phyloP scores from a whole-genome alignment of 2,888 invertebrate species.

The Neoitamus cyanurus region DNA sequence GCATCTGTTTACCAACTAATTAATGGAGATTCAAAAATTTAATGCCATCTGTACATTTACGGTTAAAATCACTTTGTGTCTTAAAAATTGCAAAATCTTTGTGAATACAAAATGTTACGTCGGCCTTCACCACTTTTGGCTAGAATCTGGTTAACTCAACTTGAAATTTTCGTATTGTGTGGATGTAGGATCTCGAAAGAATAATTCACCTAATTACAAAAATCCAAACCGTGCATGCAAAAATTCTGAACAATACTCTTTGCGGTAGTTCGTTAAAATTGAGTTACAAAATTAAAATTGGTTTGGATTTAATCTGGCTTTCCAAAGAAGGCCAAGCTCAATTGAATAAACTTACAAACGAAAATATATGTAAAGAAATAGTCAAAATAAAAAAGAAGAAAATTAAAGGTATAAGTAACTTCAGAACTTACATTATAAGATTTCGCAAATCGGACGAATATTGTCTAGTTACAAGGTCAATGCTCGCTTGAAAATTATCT shows the following conservation, averaged over 20 bases:
- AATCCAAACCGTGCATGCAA: neutral
- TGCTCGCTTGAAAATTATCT: conserved; percentile 87
- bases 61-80: neutral
- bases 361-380: neutral
- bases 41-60: neutral
- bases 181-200: neutral
- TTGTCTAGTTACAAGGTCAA: conserved; percentile 88
- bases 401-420: conserved; percentile 7
- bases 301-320: neutral
- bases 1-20: neutral
- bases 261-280: neutral
- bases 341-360: neutral
- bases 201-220: neutral
- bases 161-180: neutral
- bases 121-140: neutral
- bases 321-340: neutral
- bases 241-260: neutral
- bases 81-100: neutral
- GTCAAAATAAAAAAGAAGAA: neutral
- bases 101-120: neutral
- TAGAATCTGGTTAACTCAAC: neutral
- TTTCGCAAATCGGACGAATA: conserved; percentile 96
- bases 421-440: conserved; percentile 81
- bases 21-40: neutral
- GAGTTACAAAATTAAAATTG: neutral